Base-by-base conservation (phyloP, 2,113 vertebrate genomes). In the Noturus placidus region DNA sequence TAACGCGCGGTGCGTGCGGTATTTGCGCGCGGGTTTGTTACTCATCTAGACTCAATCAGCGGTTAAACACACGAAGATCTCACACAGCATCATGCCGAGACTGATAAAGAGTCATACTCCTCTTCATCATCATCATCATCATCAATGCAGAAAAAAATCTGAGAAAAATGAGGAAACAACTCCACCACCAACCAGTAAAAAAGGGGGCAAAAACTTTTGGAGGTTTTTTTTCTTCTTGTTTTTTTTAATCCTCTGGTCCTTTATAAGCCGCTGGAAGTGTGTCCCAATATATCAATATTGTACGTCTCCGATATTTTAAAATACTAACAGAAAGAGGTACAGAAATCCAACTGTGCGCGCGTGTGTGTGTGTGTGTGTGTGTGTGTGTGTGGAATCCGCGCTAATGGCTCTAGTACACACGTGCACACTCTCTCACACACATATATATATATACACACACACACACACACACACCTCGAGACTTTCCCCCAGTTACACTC, bases 401-500 rank as follows among this genome's bases (percentile, higher is more conserved):
- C 17, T 59, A 81, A 57, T 59, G 78, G 54, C 79, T 61, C 56
- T 25, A 19, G 56, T 38, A 7, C 33, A 5, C 79, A 81, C 79
- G 56, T 81, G 79, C 56, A 3, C 79, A 38, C 79, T 35, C 22
- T 3, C 38, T 4, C 63, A 25, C 74, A 2, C 42, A 15, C 42
- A n/a, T n/a, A n/a, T n/a, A n/a, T n/a, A n/a, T n/a, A n/a, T n/a
- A n/a, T n/a, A 33, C n/a, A 19, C 76, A 79, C 77, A 56, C 50
- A 54, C 50, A 25, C 19, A 13, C 78, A 81, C 78, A 81, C 30
- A 38, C 56, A 56, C 52, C 79, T 59, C 79, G 13, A 81, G 54
- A 33, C 30, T 59, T 81, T 81, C 54, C 54, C 19, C 59, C 54
- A 38, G 54, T 59, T 81, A 81, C 54, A 81, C 79, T 81, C 79